Evolutionary conservation across 2,888 invertebrate species (phyloP).

Genomic region (Tipula unca): DNA sequence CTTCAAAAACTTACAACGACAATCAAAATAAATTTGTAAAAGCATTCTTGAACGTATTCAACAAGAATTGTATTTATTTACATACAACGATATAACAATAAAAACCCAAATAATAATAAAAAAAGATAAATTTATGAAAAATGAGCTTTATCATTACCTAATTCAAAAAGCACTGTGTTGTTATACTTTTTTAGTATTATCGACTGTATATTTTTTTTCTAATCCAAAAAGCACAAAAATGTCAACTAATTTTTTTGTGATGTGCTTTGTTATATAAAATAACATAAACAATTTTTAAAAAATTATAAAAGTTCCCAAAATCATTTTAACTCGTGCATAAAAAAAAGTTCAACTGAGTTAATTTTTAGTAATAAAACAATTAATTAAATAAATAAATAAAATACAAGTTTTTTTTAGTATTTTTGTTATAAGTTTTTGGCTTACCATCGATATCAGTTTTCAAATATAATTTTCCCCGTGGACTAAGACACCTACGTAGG

Average conservation of each 20-base stretch:
- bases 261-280: background rate
- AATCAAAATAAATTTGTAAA: background rate
- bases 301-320: background rate
- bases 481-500: conserved; percentile 67
- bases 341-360: background rate
- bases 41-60: background rate
- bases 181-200: background rate
- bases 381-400: background rate
- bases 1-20: too few species aligned
- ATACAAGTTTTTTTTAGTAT: background rate
- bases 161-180: background rate
- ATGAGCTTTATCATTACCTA: background rate
- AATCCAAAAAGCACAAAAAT: background rate
- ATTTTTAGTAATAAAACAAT: background rate
- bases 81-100: background rate
- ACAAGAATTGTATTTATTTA: background rate
- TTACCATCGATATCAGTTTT: conserved; percentile 79
- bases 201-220: background rate
- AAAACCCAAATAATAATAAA: background rate
- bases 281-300: background rate
- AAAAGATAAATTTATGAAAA: background rate
- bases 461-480: conserved; percentile 73
- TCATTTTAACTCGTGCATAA: background rate
- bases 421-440: conserved; percentile 32
- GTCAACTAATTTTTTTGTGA: background rate